Percentiles rank a stretch among this genome's conserved stretches.
Conservation (phyloP, 2,888 invertebrate genomes). For the Cosmopolites sordidus region DNA sequence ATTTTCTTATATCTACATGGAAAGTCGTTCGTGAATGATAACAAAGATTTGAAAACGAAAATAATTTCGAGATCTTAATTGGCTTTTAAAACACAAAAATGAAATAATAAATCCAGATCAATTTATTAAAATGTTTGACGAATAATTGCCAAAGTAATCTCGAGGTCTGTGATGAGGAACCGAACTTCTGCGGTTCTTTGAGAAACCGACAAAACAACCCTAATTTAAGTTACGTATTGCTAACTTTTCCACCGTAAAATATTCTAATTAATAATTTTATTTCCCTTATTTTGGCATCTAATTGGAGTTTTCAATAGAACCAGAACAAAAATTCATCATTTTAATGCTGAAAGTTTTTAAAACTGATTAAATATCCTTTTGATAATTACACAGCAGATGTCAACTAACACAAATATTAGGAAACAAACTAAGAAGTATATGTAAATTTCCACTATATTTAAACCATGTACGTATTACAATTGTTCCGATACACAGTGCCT, state of each 20-base stretch:
- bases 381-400: too few relatives aligned
- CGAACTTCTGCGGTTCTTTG: slow-evolving; percentile 1
- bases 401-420: too few relatives aligned
- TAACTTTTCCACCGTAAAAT: slow-evolving; percentile 12
- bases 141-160: slow-evolving; percentile 4
- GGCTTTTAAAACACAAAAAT: neutral
- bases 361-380: slow-evolving; percentile 5
- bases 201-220: slow-evolving; percentile 11
- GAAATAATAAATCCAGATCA: slow-evolving; percentile 3
- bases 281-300: slow-evolving; percentile 10
- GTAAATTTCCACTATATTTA: too few relatives aligned
- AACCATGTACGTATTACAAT: too few relatives aligned
- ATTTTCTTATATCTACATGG: too few relatives aligned
- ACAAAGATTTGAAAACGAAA: neutral
- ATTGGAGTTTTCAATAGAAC: slow-evolving; percentile 8
- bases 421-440: too few relatives aligned
- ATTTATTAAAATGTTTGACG: slow-evolving; percentile 4
- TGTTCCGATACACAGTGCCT: too few relatives aligned
- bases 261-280: slow-evolving; percentile 17
- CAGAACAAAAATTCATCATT: slow-evolving; percentile 4
- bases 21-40: too few relatives aligned
- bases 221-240: slow-evolving; percentile 14
- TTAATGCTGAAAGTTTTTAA: slow-evolving; percentile 2
- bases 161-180: neutral
- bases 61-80: neutral